phyloP scores from a whole-genome alignment of 2,888 invertebrate species.

The Trissonchulus latispiculum region DNA sequence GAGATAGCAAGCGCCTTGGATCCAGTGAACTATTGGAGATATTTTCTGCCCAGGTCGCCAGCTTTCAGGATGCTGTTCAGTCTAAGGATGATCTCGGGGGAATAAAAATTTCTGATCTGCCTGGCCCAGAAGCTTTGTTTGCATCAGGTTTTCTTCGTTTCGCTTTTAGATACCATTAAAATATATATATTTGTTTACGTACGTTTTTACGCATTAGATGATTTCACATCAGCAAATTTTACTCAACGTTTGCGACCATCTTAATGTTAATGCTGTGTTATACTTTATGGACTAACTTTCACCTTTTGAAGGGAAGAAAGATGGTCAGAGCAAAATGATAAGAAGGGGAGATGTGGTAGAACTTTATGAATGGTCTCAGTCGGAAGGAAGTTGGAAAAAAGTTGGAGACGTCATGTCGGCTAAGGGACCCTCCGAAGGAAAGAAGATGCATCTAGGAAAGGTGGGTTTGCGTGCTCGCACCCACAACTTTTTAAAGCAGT shows the following conservation, averaged over 20 bases:
- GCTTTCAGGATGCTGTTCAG: slow-evolving; percentile 43
- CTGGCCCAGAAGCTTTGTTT: slow-evolving; percentile 64
- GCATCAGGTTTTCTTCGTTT: too few species aligned
- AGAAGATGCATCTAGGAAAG: slow-evolving; percentile 70
- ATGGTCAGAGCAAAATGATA: slow-evolving; percentile 76
- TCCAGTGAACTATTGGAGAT: slow-evolving; percentile 54
- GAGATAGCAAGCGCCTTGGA: slow-evolving; percentile 61
- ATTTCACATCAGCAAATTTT: neutral
- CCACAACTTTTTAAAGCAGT: too few species aligned
- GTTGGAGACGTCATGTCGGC: slow-evolving; percentile 76
- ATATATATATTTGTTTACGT: too few species aligned
- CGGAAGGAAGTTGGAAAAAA: slow-evolving; percentile 61
- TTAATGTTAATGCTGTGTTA: neutral
- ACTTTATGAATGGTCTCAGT: slow-evolving; percentile 57
- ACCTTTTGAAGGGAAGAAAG: slow-evolving; percentile 46
- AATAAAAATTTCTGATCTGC: slow-evolving; percentile 72
- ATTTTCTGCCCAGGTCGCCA: slow-evolving; percentile 64
- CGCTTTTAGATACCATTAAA: neutral
- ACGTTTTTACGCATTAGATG: neutral
- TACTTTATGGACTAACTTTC: too few species aligned
- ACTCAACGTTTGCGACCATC: neutral
- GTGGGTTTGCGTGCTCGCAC: too few species aligned
- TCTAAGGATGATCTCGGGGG: slow-evolving; percentile 67
- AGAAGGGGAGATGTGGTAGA: slow-evolving; percentile 62
- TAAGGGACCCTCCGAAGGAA: slow-evolving; percentile 58